phyloP scores from a whole-genome alignment of 2,797 vertebrate genomes.

The Smutsia temminckii region DNA sequence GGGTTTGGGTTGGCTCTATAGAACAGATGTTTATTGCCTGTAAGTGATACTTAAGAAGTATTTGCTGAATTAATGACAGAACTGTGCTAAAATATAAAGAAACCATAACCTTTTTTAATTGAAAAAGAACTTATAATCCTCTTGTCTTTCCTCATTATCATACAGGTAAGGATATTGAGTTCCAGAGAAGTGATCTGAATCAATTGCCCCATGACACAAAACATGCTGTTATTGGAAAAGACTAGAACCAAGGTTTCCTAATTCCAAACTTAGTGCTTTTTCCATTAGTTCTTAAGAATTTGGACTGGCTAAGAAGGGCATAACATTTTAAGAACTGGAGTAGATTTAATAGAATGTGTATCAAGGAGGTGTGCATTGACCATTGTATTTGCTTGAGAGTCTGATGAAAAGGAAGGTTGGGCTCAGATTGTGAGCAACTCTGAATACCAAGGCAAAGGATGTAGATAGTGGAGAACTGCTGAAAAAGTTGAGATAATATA shows the following conservation, averaged over 20 bases:
- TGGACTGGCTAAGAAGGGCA: not conserved
- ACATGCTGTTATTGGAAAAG: not conserved
- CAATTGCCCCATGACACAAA: not conserved
- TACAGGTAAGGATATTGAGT: not conserved
- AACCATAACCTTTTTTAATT: not conserved
- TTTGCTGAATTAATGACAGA: constrained; percentile 21
- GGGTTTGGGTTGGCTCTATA: not conserved
- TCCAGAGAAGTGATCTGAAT: not conserved
- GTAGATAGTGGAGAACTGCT: not conserved
- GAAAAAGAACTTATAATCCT: not conserved
- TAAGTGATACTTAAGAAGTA: not conserved
- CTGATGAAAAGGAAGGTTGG: not conserved
- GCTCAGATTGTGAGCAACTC: not conserved
- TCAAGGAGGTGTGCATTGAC: not conserved
- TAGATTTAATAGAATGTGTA: not conserved
- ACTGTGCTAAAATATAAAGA: not conserved
- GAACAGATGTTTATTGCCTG: not conserved
- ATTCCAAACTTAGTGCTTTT: not conserved
- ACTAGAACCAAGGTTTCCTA: not conserved
- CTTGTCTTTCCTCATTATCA: not conserved
- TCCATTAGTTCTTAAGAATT: not conserved
- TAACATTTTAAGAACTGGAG: not conserved
- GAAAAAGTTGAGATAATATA: not conserved
- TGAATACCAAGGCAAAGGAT: not conserved
- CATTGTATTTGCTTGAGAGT: not conserved